phyloP scores from a whole-genome alignment of 64 coral and sea anemone species.

The Pocillopora damicornis region DNA sequence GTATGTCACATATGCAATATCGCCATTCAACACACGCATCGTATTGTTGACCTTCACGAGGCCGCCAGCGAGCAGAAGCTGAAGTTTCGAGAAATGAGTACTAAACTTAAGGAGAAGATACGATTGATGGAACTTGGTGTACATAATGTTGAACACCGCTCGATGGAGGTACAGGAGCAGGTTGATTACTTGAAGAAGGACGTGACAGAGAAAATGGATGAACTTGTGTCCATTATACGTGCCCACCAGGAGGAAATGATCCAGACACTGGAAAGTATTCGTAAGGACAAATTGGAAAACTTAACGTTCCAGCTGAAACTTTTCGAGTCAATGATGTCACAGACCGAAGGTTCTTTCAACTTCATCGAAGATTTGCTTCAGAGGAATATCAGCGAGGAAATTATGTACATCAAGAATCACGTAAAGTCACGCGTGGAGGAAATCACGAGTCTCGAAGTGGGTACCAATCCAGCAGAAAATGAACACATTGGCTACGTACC shows the following conservation, averaged over 20 bases:
- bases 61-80: conserved; percentile 58
- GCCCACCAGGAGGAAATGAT: conserved; percentile 58
- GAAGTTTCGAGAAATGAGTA: conserved; percentile 48
- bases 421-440: conserved; percentile 29
- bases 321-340: conserved; percentile 24
- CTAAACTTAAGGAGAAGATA: conserved; percentile 50
- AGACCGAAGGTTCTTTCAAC: conserved; percentile 39
- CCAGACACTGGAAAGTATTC: conserved; percentile 27
- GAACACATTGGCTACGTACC: conserved; percentile 58
- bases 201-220: conserved; percentile 46
- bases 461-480: conserved; percentile 49
- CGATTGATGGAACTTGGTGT: conserved; percentile 45
- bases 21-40: conserved; percentile 68
- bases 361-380: conserved; percentile 47
- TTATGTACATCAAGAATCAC: conserved; percentile 43
- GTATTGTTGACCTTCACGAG: conserved; percentile 54
- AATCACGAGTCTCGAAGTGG: conserved; percentile 41
- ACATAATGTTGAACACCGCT: conserved; percentile 50
- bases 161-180: conserved; percentile 56
- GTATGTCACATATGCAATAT: conserved; percentile 55
- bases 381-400: conserved; percentile 55
- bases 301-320: conserved; percentile 35
- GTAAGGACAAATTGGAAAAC: conserved; percentile 53
- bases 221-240: conserved; percentile 18
- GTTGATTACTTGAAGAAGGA: conserved; percentile 53